phyloP scores from a whole-genome alignment of 2,888 invertebrate genomes.

The Cactoblastis cactorum region DNA sequence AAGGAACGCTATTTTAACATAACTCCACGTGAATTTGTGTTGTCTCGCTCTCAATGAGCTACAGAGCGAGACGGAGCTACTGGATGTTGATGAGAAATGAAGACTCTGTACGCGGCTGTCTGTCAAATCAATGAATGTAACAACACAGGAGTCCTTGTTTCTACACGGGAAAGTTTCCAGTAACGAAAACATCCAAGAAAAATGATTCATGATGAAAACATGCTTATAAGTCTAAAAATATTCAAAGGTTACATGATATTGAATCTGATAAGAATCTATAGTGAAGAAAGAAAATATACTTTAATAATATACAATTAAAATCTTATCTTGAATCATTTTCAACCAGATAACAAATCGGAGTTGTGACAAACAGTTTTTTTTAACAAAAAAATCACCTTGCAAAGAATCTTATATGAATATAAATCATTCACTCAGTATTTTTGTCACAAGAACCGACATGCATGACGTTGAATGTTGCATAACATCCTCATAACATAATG shows the following conservation, averaged over 20 bases:
- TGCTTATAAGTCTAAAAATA: neutral
- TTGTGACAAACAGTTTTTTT: slow-evolving; percentile 8
- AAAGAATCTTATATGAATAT: neutral
- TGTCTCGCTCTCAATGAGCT: neutral
- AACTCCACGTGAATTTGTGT: neutral
- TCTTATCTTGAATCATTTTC: slow-evolving; percentile 30
- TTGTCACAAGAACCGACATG: slow-evolving; percentile 25
- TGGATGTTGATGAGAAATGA: slow-evolving; percentile 8
- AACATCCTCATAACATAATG: neutral
- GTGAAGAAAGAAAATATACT: slow-evolving; percentile 35
- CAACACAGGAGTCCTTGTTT: slow-evolving; percentile 1
- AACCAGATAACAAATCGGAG: slow-evolving; percentile 22
- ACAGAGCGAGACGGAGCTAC: neutral
- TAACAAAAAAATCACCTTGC: neutral
- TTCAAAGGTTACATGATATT: slow-evolving; percentile 23
- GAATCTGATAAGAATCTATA: slow-evolving; percentile 28
- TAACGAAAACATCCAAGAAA: neutral
- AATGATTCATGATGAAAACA: neutral
- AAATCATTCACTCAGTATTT: slow-evolving; percentile 8
- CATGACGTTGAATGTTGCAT: slow-evolving; percentile 31
- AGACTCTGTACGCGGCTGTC: slow-evolving; percentile 5
- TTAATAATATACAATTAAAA: slow-evolving; percentile 31
- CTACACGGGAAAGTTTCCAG: neutral
- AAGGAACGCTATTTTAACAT: neutral
- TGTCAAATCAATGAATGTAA: slow-evolving; percentile 5